phyloP scores from a whole-genome alignment of 2,797 vertebrate species.

The Gadopsis bispinosus region DNA sequence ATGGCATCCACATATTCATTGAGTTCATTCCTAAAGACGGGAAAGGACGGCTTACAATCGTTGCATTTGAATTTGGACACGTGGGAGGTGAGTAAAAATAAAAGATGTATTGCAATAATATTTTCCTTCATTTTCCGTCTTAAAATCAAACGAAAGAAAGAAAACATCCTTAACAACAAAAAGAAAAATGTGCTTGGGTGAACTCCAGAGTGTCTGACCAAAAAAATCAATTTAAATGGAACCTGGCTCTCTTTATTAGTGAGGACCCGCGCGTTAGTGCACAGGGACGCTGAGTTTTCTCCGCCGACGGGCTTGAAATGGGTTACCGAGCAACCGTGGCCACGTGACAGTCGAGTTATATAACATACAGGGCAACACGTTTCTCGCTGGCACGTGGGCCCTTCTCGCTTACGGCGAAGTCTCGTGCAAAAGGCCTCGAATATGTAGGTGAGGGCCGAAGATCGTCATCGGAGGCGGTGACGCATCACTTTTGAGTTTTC shows the following conservation, averaged over 20 bases:
- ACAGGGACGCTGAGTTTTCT: conserved; percentile 46
- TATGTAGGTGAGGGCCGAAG: conserved; percentile 75
- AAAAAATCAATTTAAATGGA: no score
- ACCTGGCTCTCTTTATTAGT: no score
- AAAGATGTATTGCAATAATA: background rate
- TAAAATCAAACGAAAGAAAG: background rate
- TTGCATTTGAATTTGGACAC: no score
- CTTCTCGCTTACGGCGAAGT: conserved; percentile 77
- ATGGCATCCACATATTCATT: no score
- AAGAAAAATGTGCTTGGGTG: background rate
- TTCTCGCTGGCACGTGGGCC: conserved; percentile 75
- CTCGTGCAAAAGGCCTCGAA: conserved; percentile 77
- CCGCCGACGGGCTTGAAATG: conserved; percentile 47
- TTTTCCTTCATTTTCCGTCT: background rate
- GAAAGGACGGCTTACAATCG: no score
- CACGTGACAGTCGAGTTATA: conserved; percentile 76
- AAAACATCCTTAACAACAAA: background rate
- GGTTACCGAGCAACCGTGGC: conserved; percentile 60
- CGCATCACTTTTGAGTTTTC: conserved; percentile 11
- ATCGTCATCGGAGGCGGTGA: background rate
- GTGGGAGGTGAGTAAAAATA: background rate
- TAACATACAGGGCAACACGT: conserved; percentile 83
- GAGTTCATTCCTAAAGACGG: no score
- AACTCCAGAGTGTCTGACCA: background rate
- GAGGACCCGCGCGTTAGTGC: no score